phyloP scores from a whole-genome alignment of 2,113 vertebrate species.

The Embiotoca jacksoni region DNA sequence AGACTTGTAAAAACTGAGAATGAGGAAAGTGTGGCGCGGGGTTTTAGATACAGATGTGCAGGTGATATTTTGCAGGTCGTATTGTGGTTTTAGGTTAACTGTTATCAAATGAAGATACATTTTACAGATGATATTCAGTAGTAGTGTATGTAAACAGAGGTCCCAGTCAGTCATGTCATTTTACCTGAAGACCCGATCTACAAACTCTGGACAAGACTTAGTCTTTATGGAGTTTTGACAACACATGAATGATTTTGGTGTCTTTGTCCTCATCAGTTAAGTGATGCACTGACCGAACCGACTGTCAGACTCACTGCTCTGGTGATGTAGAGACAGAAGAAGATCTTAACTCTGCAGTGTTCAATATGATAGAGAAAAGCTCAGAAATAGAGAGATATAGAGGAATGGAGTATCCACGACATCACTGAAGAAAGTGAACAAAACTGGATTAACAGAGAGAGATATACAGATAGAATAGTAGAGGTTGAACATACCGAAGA shows the following conservation, averaged over 20 bases:
- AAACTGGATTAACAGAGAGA: conserved; percentile 80
- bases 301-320: conserved; percentile 48
- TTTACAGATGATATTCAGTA: too few relatives aligned
- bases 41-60: background rate
- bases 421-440: conserved; percentile 73
- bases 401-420: conserved; percentile 71
- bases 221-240: background rate
- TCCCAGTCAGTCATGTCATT: too few relatives aligned
- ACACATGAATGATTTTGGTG: conserved; percentile 23
- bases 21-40: background rate
- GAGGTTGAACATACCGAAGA: conserved; percentile 97
- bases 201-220: background rate
- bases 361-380: conserved; percentile 42
- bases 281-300: conserved; percentile 39
- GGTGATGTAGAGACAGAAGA: conserved; percentile 33
- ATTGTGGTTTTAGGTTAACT: too few relatives aligned
- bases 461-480: conserved; percentile 81
- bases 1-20: background rate
- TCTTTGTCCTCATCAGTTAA: conserved; percentile 58
- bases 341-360: conserved; percentile 38
- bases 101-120: too few relatives aligned
- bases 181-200: background rate
- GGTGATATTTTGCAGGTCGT: background rate
- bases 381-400: conserved; percentile 85
- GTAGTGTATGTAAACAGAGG: too few relatives aligned